These are phyloP conservation scores for Numenius arquata DNA, from an alignment of 2,113 vertebrate genomes.

Conservation along the genomic window DNA sequence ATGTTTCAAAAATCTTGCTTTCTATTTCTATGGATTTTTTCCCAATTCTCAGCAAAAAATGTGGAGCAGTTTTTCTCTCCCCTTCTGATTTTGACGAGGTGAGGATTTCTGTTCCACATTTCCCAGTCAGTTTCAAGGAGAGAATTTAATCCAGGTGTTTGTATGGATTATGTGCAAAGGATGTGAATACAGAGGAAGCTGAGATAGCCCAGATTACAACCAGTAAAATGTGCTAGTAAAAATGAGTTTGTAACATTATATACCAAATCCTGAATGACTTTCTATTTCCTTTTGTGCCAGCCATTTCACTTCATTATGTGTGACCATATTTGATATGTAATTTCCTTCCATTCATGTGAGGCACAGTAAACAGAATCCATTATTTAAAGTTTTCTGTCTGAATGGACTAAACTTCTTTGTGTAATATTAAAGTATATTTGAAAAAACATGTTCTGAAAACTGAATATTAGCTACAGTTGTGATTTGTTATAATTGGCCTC, in stretches of 20 bases:
- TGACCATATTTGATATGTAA: not conserved
- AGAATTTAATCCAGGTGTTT: conserved; percentile 27
- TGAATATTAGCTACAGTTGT: not conserved
- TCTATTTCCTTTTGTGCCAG: not conserved
- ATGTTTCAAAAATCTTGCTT: not conserved
- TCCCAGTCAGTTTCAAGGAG: not conserved
- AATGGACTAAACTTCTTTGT: not conserved
- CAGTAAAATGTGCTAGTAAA: not conserved
- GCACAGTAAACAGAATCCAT: not conserved
- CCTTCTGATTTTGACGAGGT: not conserved
- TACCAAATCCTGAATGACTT: not conserved
- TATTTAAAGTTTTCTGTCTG: conserved; percentile 4
- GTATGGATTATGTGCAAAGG: not conserved
- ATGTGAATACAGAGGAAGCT: conserved; percentile 7
- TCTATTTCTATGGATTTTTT: not conserved
- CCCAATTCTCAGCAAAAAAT: not conserved
- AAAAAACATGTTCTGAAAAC: not conserved
- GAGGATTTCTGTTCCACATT: not conserved
- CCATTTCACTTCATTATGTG: conserved; percentile 13
- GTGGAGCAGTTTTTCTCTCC: not conserved
- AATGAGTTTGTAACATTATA: not conserved
- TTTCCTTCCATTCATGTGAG: conserved; percentile 50
- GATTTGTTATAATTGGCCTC: not conserved
- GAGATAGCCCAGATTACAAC: not conserved
- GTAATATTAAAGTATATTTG: not conserved